Base-by-base conservation (phyloP, 37 sponge, comb jelly and placozoan genomes). In the Cladorhizidae sp. region DNA sequence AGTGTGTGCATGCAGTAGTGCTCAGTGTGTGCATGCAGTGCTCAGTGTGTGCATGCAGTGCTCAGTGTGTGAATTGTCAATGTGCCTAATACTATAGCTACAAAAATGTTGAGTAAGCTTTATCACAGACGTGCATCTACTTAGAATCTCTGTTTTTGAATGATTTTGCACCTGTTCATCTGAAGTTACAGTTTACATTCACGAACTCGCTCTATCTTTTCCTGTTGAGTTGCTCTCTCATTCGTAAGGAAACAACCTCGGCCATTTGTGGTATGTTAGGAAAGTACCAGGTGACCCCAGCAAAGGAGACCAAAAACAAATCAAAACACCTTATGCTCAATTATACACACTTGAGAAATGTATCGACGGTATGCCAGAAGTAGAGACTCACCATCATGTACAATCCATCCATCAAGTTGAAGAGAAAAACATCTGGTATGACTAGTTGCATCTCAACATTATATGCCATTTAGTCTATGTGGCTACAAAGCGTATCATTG, bases 131-230 rank as follows among this genome's bases (percentile, higher is more conserved):
- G 2, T 33, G 39, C 6, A 37, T 9, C 36, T 31, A 67, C 68
- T 38, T 20, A 20, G 68, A 67, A 38, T 38, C 68, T 67, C 68
- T 67, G 38, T 61, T 61, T 61, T 6, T 61, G 62, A 61, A 61
- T 61, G 62, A 61, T 67, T 67, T 67, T 67, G 68, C 68, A 67
- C 68, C 68, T 38, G 20, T 67, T 3, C 36, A 67, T 15, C 36
- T 38, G 20, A 33, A 20, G 11, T 37, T 67, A 67, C 35, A 37
- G 5, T 6, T 2, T 31, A 9, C 15, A 38, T 67, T 33, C 68
- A 67, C 31, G 68, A 67, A 35, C 36, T 67, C 36, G 3, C 68
- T 67, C 17, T 67, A 37, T 38, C 68, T 18, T 67, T 67, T 67
- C 20, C 36, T 29, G 38, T 67, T 38, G 37, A 67, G 38, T 37